Conservation (phyloP, 2,888 invertebrate genomes). For the Drosophila mettleri region DNA sequence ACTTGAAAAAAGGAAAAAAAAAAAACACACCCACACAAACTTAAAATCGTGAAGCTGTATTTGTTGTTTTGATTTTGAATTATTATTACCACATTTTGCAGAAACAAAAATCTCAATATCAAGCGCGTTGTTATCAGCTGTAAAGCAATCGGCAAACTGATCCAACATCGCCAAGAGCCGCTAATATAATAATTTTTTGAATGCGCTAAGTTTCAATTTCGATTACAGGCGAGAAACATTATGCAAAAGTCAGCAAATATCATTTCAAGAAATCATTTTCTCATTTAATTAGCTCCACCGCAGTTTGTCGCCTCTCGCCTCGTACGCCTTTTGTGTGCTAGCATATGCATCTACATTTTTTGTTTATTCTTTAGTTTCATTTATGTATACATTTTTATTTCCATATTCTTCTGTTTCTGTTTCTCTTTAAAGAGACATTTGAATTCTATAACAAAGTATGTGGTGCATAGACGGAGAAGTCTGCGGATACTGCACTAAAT, state of each 20-base stretch:
- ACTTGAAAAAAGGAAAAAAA: constrained; percentile 32
- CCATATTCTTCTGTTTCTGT: not conserved
- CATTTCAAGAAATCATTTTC: constrained; percentile 17
- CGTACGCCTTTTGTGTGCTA: constrained; percentile 2
- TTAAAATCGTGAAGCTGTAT: not conserved
- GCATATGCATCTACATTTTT: not conserved
- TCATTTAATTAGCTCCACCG: not conserved
- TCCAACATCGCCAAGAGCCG: constrained; percentile 7
- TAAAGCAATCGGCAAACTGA: constrained; percentile 47
- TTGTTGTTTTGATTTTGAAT: not conserved
- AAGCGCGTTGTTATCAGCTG: constrained; percentile 23
- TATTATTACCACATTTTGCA: constrained; percentile 37
- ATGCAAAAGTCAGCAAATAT: constrained; percentile 38
- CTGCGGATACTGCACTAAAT: too few relatives aligned
- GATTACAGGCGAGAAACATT: constrained; percentile 4
- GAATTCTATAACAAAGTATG: not conserved
- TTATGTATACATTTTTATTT: not conserved
- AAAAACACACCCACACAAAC: too few relatives aligned
- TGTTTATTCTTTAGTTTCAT: not conserved
- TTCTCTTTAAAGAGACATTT: not conserved
- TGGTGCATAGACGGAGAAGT: not conserved
- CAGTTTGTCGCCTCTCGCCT: constrained; percentile 1
- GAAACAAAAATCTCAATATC: not conserved
- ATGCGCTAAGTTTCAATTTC: constrained; percentile 10
- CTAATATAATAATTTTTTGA: not conserved